Conservation (phyloP, 2,797 vertebrate species). For the Craterocephalus amniculus region DNA sequence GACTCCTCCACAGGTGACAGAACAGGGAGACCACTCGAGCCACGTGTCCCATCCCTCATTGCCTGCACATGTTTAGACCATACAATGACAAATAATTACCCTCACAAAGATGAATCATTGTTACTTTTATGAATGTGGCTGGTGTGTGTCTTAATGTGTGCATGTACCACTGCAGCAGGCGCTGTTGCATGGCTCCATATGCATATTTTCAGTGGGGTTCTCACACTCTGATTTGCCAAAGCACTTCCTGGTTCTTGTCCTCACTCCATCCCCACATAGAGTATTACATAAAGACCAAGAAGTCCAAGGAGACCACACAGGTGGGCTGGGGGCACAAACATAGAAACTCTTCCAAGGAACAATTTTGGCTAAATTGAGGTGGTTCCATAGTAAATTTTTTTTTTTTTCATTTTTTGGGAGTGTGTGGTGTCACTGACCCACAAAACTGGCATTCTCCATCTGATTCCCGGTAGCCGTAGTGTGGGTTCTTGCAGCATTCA, state of each 20-base stretch:
- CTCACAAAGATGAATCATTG: neutral
- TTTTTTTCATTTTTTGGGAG: neutral
- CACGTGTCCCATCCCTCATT: slow-evolving; percentile 50
- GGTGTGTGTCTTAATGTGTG: neutral
- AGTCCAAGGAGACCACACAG: slow-evolving; percentile 57
- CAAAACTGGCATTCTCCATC: slow-evolving; percentile 56
- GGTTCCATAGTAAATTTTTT: neutral
- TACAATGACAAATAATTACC: neutral
- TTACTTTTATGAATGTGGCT: neutral
- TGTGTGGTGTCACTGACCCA: slow-evolving; percentile 57
- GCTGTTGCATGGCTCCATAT: slow-evolving; percentile 37
- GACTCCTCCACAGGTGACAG: slow-evolving; percentile 53
- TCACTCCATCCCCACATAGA: slow-evolving; percentile 61
- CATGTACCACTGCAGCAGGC: slow-evolving; percentile 62
- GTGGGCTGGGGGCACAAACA: slow-evolving; percentile 32
- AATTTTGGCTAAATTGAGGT: neutral
- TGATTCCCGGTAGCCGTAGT: slow-evolving; percentile 35
- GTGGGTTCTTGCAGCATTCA: slow-evolving; percentile 63
- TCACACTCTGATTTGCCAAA: slow-evolving; percentile 39
- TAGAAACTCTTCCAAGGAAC: too few relatives aligned
- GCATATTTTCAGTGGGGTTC: rapidly evolving
- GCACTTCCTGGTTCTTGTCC: slow-evolving; percentile 51
- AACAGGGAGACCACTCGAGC: slow-evolving; percentile 59
- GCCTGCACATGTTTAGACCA: slow-evolving; percentile 27
- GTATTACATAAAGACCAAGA: slow-evolving; percentile 61